Evolutionary conservation across 2,113 vertebrate species (phyloP).

Genomic region (Microcebus griseorufus): DNA sequence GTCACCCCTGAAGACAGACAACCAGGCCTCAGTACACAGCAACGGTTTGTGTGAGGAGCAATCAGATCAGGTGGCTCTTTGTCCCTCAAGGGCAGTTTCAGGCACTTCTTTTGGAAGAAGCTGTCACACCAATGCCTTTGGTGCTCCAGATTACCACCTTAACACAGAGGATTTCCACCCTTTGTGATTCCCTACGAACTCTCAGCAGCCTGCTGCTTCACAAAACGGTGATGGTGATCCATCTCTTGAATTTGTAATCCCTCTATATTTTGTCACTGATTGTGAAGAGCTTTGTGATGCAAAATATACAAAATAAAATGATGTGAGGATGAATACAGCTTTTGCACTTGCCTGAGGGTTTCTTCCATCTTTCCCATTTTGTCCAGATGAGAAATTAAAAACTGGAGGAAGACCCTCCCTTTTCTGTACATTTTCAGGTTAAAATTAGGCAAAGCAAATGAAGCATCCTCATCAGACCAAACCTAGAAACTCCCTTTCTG

Average conservation of each 20-base stretch:
- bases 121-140: neutral
- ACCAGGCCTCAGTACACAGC: neutral
- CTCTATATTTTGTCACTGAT: conserved; percentile 69
- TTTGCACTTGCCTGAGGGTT: neutral
- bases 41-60: rapidly evolving
- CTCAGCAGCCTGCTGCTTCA: conserved; percentile 5
- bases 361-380: neutral
- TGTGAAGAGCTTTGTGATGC: conserved; percentile 66
- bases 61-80: neutral
- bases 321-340: neutral
- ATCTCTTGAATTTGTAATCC: conserved; percentile 67
- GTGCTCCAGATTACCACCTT: neutral
- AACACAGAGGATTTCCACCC: neutral
- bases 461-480: neutral
- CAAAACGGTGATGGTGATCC: conserved; percentile 53
- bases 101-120: neutral
- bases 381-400: neutral
- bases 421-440: neutral
- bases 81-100: neutral
- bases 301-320: conserved; percentile 41
- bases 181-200: neutral
- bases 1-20: neutral
- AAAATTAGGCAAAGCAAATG: neutral
- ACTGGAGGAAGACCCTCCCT: neutral
- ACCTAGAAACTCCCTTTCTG: neutral